phyloP scores from a whole-genome alignment of 2,113 vertebrate species.

The Mesocricetus auratus region DNA sequence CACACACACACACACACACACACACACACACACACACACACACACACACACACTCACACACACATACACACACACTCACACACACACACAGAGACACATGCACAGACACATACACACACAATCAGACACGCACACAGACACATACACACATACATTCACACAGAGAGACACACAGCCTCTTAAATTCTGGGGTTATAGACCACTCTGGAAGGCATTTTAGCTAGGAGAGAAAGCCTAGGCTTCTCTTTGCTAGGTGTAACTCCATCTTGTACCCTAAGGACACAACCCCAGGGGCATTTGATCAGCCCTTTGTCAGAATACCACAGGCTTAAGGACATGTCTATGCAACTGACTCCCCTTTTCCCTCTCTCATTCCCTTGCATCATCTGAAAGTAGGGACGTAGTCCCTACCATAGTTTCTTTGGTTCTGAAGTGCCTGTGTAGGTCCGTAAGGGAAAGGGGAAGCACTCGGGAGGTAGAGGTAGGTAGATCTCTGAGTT shows the following conservation, averaged over 20 bases:
- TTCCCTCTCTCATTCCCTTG: not conserved
- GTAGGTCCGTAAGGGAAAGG: not conserved
- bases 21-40: accelerated
- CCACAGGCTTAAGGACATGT: not conserved
- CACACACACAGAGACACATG: too few species aligned
- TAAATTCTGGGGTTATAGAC: not conserved
- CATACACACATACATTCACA: not conserved
- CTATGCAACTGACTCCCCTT: not conserved
- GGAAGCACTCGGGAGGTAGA: not conserved
- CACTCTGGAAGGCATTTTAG: not conserved
- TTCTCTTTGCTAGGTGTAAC: not conserved
- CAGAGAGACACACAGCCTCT: not conserved
- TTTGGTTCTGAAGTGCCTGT: not conserved
- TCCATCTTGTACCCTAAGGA: not conserved
- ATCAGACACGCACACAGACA: too few species aligned
- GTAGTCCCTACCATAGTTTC: not conserved
- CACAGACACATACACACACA: too few species aligned
- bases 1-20: not conserved
- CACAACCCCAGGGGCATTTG: not conserved
- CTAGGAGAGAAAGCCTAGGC: not conserved
- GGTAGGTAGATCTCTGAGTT: not conserved
- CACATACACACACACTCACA: not conserved
- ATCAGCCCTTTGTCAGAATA: not conserved
- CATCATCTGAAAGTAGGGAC: constrained; percentile 14
- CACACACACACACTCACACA: not conserved